Percentiles rank a stretch among this genome's conserved stretches.
phyloP scores from a whole-genome alignment of 2,888 invertebrate species.

The Muscina levida region DNA sequence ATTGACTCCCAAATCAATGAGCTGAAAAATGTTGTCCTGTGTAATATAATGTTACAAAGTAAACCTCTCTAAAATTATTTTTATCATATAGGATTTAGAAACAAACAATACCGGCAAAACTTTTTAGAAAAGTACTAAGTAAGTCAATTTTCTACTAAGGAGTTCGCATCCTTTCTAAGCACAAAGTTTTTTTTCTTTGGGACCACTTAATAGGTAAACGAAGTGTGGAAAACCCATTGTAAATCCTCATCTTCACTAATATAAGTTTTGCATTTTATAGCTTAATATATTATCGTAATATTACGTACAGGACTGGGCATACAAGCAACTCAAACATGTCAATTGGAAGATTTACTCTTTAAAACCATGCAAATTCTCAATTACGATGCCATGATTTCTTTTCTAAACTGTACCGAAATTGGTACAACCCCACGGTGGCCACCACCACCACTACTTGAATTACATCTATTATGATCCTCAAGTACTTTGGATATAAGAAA shows the following conservation, averaged over 20 bases:
- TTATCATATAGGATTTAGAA: no score
- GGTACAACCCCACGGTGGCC: no score
- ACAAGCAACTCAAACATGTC: constrained; percentile 6
- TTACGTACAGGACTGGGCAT: background rate
- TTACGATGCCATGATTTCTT: constrained; percentile 14
- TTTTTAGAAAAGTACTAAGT: no score
- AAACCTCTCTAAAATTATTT: no score
- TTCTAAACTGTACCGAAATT: constrained; percentile 27
- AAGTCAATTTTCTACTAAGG: background rate
- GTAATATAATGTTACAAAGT: no score
- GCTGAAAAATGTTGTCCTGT: no score
- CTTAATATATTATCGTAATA: background rate
- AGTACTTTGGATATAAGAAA: constrained; percentile 29
- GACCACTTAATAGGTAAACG: no score
- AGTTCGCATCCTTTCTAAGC: background rate
- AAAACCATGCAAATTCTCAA: constrained; percentile 29
- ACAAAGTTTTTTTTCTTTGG: background rate
- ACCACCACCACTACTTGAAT: constrained; percentile 15
- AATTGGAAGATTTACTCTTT: constrained; percentile 30
- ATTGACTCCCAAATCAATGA: no score
- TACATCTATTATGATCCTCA: constrained; percentile 24
- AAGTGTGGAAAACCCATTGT: no score
- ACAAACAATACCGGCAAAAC: no score
- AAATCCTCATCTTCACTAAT: no score
- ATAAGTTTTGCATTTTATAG: no score